Conservation (phyloP, 2,888 invertebrate species). For the Fragum sueziense region DNA sequence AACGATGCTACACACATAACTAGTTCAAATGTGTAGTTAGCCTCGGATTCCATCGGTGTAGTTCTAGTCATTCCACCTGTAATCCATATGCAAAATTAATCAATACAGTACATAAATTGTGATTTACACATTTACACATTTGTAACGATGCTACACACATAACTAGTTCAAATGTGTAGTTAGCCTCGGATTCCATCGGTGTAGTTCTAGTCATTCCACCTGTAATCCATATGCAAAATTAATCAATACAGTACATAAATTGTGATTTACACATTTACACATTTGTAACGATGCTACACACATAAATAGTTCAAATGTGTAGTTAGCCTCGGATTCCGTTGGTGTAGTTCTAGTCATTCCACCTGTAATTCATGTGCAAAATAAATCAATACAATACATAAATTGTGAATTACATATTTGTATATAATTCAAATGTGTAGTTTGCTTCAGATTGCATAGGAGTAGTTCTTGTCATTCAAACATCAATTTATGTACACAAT, state of each 20-base stretch:
- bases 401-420: no score
- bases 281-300: slow-evolving; percentile 78
- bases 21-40: slow-evolving; percentile 81
- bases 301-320: slow-evolving; percentile 81
- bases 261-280: no score
- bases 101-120: no score
- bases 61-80: slow-evolving; percentile 75
- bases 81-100: no score
- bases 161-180: slow-evolving; percentile 81
- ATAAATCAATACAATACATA: no score
- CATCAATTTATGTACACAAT: no score
- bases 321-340: slow-evolving; percentile 68
- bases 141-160: slow-evolving; percentile 80
- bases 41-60: slow-evolving; percentile 53
- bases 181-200: slow-evolving; percentile 59
- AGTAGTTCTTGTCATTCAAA: no score
- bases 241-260: no score
- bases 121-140: slow-evolving; percentile 72
- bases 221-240: no score
- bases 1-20: slow-evolving; percentile 81
- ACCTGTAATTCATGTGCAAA: no score
- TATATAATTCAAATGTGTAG: no score
- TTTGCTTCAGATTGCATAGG: no score
- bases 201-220: slow-evolving; percentile 74
- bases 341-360: slow-evolving; percentile 71